Evolutionary conservation across 2,797 vertebrate genomes (phyloP).

Genomic region (Etheostoma nigrum): DNA sequence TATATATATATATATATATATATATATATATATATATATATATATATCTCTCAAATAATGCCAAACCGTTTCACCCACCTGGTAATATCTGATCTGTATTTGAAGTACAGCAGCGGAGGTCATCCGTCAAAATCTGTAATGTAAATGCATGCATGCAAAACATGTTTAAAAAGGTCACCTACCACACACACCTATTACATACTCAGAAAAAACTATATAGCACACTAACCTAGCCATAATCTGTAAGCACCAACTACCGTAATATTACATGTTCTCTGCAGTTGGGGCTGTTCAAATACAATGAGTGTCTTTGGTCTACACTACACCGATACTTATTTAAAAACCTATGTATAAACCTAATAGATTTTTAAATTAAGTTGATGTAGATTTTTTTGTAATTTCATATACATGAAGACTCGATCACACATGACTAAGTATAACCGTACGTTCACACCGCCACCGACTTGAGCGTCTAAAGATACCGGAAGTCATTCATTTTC

Average conservation of each 20-base stretch:
- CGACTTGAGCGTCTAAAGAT: too few relatives aligned
- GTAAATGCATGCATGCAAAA: not conserved
- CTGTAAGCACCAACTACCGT: too few relatives aligned
- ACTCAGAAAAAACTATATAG: too few relatives aligned
- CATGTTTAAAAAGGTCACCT: not conserved
- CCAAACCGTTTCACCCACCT: too few relatives aligned
- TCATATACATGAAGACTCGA: not conserved
- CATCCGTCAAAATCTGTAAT: too few relatives aligned
- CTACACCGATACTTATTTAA: not conserved
- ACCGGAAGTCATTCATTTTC: too few relatives aligned
- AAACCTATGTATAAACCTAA: not conserved
- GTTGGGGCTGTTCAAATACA: not conserved
- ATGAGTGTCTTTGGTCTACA: not conserved
- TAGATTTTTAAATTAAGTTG: not conserved
- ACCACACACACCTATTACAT: too few relatives aligned
- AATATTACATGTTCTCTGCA: not conserved
- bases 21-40: too few relatives aligned
- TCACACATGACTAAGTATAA: not conserved
- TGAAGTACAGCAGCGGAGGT: not conserved
- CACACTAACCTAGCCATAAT: too few relatives aligned
- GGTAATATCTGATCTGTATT: not conserved
- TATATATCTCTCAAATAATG: too few relatives aligned
- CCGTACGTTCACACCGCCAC: too few relatives aligned
- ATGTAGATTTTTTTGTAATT: not conserved
- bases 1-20: too few relatives aligned